Base-by-base conservation (phyloP, 2,113 vertebrate species). In the Regulus satrapa region DNA sequence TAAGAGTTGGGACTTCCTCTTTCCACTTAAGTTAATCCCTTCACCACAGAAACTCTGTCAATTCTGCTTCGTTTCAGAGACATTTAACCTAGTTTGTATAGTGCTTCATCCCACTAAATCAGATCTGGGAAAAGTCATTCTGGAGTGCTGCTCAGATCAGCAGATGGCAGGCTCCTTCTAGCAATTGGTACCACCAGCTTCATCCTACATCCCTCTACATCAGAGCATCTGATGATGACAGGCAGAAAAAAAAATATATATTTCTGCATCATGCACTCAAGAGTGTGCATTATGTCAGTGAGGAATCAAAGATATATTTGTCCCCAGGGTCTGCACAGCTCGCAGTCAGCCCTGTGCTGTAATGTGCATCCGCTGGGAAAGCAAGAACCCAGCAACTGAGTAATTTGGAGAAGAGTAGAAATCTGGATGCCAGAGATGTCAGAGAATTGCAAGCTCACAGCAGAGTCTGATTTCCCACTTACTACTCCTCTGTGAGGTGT, bases 81-180 rank as follows among this genome's bases (percentile, higher is more conserved):
- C 18, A 34, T 80, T 90, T 94, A 67, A 77, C 24, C 24, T 80
- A 8, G 55, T 71, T 77, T 31, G 14, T 43, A 5, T 2, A 69
- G 34, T 49, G 68, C 36, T 84, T 51, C 36, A 71, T 87, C 56
- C 83, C 80, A 13, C 52, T 18, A 25, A 55, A 71, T 16, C 52
- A 15, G 62, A 85, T 32, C 71, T 84, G 86, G 93, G 75, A 45
- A 41, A 88, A 95, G 64, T 32, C 68, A 74, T 64, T 8, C 56
- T 56, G 83, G 92, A 96, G 80, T 34, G 72, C 84, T 64, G 43
- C 78, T 95, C 76, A 95, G 92, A 96, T 96, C 95, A 95, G 95
- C 93, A 96, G 96, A 97, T 97, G 95, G 96, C 96, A 96, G 95
- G 79, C 96, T 97, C 93, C 80, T 95, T 96, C 96, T 94, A 97